These are phyloP conservation scores for Dysidea cf. avara DNA, from an alignment of 37 sponge, comb jelly and placozoan genomes.

Conservation along the genomic window DNA sequence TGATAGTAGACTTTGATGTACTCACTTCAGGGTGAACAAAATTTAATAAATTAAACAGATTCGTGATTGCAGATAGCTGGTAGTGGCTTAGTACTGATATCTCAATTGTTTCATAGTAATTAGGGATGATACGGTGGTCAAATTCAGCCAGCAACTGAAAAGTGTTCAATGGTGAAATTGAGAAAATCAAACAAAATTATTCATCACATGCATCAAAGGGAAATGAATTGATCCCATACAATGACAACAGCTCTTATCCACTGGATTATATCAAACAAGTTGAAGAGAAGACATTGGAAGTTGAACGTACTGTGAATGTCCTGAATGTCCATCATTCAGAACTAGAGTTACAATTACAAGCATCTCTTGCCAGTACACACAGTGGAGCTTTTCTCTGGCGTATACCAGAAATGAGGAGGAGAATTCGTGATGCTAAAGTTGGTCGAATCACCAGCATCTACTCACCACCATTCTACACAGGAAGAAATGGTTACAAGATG, in stretches of 20 bases:
- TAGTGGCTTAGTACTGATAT: too few relatives aligned
- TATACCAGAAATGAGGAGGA: slow-evolving; percentile 34
- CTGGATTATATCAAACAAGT: slow-evolving; percentile 5
- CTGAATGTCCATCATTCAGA: slow-evolving; percentile 48
- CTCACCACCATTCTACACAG: slow-evolving; percentile 34
- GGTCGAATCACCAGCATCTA: slow-evolving; percentile 31
- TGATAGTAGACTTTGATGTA: too few relatives aligned
- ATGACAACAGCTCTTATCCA: too few relatives aligned
- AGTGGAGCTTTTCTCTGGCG: slow-evolving; percentile 31
- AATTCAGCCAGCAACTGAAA: too few relatives aligned
- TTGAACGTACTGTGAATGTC: slow-evolving; percentile 33
- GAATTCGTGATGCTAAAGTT: slow-evolving; percentile 22
- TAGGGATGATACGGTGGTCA: too few relatives aligned
- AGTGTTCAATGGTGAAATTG: too few relatives aligned
- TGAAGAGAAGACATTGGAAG: slow-evolving; percentile 53
- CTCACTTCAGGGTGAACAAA: too few relatives aligned
- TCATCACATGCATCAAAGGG: background rate
- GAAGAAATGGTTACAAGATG: slow-evolving; percentile 45
- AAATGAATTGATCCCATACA: background rate
- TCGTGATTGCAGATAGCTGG: too few relatives aligned
- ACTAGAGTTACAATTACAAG: slow-evolving; percentile 35
- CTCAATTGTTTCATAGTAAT: too few relatives aligned
- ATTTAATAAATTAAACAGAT: too few relatives aligned
- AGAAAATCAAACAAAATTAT: slow-evolving; percentile 1
- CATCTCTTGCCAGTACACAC: slow-evolving; percentile 28